Percentiles rank a stretch among this genome's conserved stretches.
These are phyloP conservation scores for Acrocephalus arundinaceus DNA, from an alignment of 2,113 vertebrate species.

Conservation along the genomic window DNA sequence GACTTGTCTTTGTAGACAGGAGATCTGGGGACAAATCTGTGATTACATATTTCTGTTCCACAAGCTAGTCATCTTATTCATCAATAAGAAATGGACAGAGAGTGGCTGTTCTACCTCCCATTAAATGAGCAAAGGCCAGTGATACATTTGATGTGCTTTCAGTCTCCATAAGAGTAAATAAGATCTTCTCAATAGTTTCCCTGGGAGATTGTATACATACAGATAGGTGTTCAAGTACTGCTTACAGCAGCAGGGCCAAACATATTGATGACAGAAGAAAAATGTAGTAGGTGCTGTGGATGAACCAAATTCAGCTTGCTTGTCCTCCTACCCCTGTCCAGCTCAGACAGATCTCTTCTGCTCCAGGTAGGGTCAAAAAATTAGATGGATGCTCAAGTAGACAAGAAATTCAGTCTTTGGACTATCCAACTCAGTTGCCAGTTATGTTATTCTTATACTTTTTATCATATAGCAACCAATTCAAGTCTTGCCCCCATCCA, in stretches of 20 bases:
- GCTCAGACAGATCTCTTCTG: not conserved
- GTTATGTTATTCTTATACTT: not conserved
- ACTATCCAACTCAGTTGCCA: not conserved
- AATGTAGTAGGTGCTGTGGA: not conserved
- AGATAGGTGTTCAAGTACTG: not conserved
- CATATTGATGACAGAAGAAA: not conserved
- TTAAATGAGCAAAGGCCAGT: not conserved
- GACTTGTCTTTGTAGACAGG: not conserved
- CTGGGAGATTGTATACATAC: not conserved
- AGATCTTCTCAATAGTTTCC: not conserved
- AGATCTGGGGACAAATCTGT: not conserved
- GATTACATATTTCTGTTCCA: not conserved
- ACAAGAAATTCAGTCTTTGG: not conserved
- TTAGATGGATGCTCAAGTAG: not conserved
- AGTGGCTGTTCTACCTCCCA: not conserved
- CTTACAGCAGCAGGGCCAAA: not conserved
- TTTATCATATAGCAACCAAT: not conserved
- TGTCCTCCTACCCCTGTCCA: not conserved
- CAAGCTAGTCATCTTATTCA: not conserved
- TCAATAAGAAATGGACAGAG: not conserved
- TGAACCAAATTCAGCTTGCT: not conserved
- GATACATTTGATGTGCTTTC: not conserved
- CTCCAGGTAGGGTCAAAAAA: not conserved
- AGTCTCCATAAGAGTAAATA: not conserved
- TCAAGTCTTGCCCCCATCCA: not conserved